Percentiles rank a stretch among this genome's conserved stretches.
These are phyloP conservation scores for Dendrolimus houi DNA, from an alignment of 2,888 invertebrate genomes.

Conservation along the genomic window DNA sequence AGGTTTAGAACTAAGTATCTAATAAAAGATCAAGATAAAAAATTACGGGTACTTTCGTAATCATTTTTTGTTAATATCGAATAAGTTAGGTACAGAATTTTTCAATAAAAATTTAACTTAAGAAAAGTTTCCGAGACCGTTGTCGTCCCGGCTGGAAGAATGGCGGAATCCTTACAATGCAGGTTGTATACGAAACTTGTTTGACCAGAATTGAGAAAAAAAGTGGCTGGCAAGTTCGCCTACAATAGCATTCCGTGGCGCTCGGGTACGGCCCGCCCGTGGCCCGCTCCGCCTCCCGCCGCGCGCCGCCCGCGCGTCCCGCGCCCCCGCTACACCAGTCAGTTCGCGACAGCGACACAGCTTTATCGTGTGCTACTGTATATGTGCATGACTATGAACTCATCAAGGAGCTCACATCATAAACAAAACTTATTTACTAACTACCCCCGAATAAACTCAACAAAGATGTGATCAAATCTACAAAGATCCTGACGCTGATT, in stretches of 20 bases:
- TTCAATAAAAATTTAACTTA: conserved; percentile 34
- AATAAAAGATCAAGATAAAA: too few relatives aligned
- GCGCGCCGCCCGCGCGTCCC: conserved; percentile 23
- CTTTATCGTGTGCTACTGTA: conserved; percentile 50
- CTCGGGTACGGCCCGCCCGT: conserved; percentile 45
- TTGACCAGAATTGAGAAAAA: conserved; percentile 72
- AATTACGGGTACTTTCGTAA: too few relatives aligned
- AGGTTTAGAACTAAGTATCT: too few relatives aligned
- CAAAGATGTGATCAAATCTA: background rate
- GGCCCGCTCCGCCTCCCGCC: conserved; percentile 46
- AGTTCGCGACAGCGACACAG: conserved; percentile 42
- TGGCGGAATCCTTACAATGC: conserved; percentile 75
- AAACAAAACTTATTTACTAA: conserved; percentile 31
- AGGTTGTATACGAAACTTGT: conserved; percentile 75
- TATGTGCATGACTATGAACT: conserved; percentile 25
- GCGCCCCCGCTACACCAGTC: conserved; percentile 15
- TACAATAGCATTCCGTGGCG: conserved; percentile 68
- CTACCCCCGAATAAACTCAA: background rate
- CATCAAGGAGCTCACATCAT: conserved; percentile 28
- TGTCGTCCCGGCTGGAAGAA: conserved; percentile 41
- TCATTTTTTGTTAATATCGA: too few relatives aligned
- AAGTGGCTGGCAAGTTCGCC: conserved; percentile 74
- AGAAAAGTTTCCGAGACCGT: conserved; percentile 58
- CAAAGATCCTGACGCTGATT: background rate
- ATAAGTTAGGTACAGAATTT: too few relatives aligned